These are phyloP conservation scores for Psittacula cyanocephala DNA, from an alignment of 2,113 vertebrate genomes.

Conservation along the genomic window DNA sequence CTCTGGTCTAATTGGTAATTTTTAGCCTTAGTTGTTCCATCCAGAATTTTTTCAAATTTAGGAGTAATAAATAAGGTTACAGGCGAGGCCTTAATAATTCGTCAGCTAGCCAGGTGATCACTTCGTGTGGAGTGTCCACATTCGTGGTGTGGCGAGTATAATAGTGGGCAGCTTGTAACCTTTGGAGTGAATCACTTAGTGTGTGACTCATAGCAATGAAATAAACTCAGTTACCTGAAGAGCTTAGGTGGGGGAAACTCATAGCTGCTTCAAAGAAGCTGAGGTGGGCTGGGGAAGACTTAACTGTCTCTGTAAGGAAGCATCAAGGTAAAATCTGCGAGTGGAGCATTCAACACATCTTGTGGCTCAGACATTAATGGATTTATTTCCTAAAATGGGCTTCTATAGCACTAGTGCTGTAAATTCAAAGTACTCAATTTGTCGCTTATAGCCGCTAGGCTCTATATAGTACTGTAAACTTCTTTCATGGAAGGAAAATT, in stretches of 20 bases:
- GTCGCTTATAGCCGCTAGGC: fast-evolving
- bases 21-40: not conserved
- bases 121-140: fast-evolving
- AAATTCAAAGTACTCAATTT: not conserved
- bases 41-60: not conserved
- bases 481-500: not conserved
- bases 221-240: not conserved
- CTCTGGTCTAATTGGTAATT: not conserved
- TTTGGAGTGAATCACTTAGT: not conserved
- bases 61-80: not conserved
- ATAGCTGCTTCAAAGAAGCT: not conserved
- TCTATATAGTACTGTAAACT: not conserved
- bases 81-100: not conserved
- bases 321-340: not conserved
- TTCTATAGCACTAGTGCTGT: not conserved
- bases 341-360: not conserved
- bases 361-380: not conserved
- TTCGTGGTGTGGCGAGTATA: fast-evolving
- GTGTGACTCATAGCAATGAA: not conserved
- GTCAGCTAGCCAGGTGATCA: not conserved
- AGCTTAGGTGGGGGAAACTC: not conserved
- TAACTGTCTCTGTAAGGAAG: fast-evolving
- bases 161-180: not conserved
- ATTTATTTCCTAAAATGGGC: not conserved
- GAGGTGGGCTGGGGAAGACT: not conserved